A percentile compares a stretch with the other conserved stretches of the same genome.
These are phyloP conservation scores for Entomobrya proxima DNA, from an alignment of 2,888 invertebrate genomes.

Conservation along the genomic window DNA sequence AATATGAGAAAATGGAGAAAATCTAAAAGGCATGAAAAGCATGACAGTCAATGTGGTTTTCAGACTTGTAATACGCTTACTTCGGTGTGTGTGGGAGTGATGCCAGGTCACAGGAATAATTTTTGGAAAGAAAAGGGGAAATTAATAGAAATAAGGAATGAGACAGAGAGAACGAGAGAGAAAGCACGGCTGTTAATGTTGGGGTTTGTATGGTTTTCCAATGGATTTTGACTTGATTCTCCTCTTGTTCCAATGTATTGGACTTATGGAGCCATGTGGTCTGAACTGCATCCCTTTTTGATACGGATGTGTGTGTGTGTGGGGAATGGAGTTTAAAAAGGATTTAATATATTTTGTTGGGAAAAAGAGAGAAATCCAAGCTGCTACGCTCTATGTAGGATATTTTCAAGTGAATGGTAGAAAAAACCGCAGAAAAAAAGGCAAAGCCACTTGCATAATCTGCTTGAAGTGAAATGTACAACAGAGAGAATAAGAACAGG, in stretches of 20 bases:
- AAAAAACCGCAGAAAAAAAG: slow-evolving; percentile 68
- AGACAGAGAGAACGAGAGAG: slow-evolving; percentile 22
- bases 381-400: slow-evolving; percentile 71
- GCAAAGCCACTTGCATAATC: slow-evolving; percentile 32
- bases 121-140: neutral
- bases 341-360: slow-evolving; percentile 72
- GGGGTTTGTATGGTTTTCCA: neutral
- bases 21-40: too few species aligned
- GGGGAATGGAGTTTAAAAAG: slow-evolving; percentile 38
- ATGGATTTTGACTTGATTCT: too few species aligned
- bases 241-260: too few species aligned
- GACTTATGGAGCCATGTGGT: slow-evolving; percentile 67
- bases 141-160: slow-evolving; percentile 4
- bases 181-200: slow-evolving; percentile 19
- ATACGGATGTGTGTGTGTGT: too few species aligned
- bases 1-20: too few species aligned
- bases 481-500: neutral
- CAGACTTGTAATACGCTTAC: slow-evolving; percentile 52
- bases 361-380: slow-evolving; percentile 70
- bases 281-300: too few species aligned
- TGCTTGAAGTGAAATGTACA: too few species aligned
- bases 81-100: too few species aligned
- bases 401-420: slow-evolving; percentile 69
- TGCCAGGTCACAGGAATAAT: slow-evolving; percentile 30
- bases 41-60: slow-evolving; percentile 43